phyloP scores from a whole-genome alignment of 2,888 invertebrate genomes.

The Andricus quercusramuli region DNA sequence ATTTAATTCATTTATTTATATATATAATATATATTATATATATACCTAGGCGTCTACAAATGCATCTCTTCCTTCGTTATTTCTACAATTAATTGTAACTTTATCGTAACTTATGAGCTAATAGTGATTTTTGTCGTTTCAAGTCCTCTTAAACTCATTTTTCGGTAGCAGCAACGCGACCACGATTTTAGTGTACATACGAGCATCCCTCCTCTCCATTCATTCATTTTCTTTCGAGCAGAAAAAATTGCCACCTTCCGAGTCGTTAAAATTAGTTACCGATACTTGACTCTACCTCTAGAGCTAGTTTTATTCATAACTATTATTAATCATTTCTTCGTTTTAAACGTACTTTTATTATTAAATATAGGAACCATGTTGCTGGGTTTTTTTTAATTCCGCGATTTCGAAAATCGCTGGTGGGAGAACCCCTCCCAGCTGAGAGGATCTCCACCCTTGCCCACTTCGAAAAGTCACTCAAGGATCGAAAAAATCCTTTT shows the following conservation, averaged over 20 bases:
- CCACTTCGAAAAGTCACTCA: conserved; percentile 31
- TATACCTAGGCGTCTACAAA: conserved; percentile 51
- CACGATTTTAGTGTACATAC: conserved; percentile 25
- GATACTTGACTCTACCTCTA: conserved; percentile 53
- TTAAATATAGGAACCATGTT: conserved; percentile 78
- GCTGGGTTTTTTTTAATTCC: conserved; percentile 69
- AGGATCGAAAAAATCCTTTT: conserved; percentile 47
- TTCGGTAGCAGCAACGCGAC: conserved; percentile 11
- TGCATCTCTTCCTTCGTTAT: conserved; percentile 38
- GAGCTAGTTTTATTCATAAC: conserved; percentile 62
- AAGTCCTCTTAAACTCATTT: conserved; percentile 29
- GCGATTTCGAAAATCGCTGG: conserved; percentile 40
- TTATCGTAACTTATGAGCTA: conserved; percentile 69
- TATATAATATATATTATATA: conserved; percentile 57
- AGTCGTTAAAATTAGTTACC: conserved; percentile 48
- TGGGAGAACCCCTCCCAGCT: conserved; percentile 47
- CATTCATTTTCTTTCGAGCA: conserved; percentile 50
- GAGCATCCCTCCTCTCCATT: conserved; percentile 46
- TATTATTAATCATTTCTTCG: conserved; percentile 63
- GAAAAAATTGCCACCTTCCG: conserved; percentile 39
- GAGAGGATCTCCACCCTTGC: conserved; percentile 55
- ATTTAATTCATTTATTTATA: conserved; percentile 62
- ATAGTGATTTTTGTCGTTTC: conserved; percentile 65
- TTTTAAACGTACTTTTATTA: conserved; percentile 73
- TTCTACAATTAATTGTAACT: conserved; percentile 64